Percentiles rank a stretch among this genome's conserved stretches.
phyloP scores from a whole-genome alignment of 53 echinoderm and acorn worm species.

The Henricia sp. region DNA sequence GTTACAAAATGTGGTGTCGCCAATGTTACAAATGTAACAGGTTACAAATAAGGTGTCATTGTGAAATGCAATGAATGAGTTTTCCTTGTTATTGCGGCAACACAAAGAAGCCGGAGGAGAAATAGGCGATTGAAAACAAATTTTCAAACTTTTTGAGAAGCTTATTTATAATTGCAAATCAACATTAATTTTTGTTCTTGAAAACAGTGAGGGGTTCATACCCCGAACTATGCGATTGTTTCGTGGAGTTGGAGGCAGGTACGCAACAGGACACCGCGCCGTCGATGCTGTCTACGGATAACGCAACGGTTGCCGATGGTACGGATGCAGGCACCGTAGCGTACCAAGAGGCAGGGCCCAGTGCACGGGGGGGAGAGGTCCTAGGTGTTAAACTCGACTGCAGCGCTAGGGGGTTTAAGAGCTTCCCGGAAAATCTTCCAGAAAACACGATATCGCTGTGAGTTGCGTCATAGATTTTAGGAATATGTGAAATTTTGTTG shows the following conservation, averaged over 20 bases:
- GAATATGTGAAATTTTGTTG: neutral
- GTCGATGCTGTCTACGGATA: neutral
- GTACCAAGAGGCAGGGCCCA: neutral
- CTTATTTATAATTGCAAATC: no score
- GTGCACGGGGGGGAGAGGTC: neutral
- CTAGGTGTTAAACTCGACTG: slow-evolving; percentile 69
- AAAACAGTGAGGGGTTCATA: slow-evolving; percentile 47
- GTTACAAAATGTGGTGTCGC: no score
- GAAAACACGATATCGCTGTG: slow-evolving; percentile 69
- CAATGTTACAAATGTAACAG: no score
- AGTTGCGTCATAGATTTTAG: slow-evolving; percentile 22
- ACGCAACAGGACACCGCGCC: neutral
- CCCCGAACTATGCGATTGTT: slow-evolving; percentile 69
- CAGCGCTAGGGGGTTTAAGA: slow-evolving; percentile 6
- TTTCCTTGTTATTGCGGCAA: no score
- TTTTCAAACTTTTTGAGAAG: no score
- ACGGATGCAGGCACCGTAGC: neutral
- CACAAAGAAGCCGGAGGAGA: no score
- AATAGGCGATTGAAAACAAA: no score
- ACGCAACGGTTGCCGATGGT: neutral
- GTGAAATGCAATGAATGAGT: no score
- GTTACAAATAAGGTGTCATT: no score
- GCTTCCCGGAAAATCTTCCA: slow-evolving; percentile 66
- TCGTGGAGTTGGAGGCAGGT: slow-evolving; percentile 49
- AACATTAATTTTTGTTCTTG: neutral